Percentiles rank a stretch among this genome's conserved stretches.
phyloP scores from a whole-genome alignment of 2,888 invertebrate species.

The Pherbina coryleti region DNA sequence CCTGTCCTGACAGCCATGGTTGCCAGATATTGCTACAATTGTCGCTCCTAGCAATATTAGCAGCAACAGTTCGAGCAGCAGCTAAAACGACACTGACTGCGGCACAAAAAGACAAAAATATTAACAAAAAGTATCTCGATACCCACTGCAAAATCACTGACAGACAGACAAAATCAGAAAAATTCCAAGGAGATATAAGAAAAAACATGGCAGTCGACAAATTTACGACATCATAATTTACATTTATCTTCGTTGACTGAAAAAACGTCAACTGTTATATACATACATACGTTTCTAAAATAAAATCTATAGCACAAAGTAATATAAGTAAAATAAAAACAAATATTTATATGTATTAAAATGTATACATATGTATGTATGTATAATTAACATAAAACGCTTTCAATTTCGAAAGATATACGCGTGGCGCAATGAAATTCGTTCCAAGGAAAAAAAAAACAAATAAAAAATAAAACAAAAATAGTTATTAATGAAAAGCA shows the following conservation, averaged over 20 bases:
- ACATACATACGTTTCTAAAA: slow-evolving; percentile 40
- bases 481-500: slow-evolving; percentile 36
- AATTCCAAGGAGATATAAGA: slow-evolving; percentile 29
- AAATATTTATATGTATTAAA: slow-evolving; percentile 14
- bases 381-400: slow-evolving; percentile 32
- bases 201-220: slow-evolving; percentile 54
- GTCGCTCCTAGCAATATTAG: neutral
- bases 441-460: slow-evolving; percentile 34
- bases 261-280: slow-evolving; percentile 42
- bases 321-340: slow-evolving; percentile 44
- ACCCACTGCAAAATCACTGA: slow-evolving; percentile 34
- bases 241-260: slow-evolving; percentile 65
- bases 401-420: slow-evolving; percentile 45
- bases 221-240: slow-evolving; percentile 68
- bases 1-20: neutral
- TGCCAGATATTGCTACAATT: slow-evolving; percentile 2
- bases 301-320: slow-evolving; percentile 36
- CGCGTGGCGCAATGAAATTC: slow-evolving; percentile 25
- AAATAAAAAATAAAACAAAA: slow-evolving; percentile 29
- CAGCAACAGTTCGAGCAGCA: slow-evolving; percentile 27
- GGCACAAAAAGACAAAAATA: slow-evolving; percentile 34
- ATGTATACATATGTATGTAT: slow-evolving; percentile 24
- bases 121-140: slow-evolving; percentile 43
- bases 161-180: slow-evolving; percentile 17
- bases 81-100: neutral